Evolutionary conservation across 2,888 invertebrate genomes (phyloP), one percentile per base, ranked within the genome.

Genomic region (Ctenicera cuprea): DNA sequence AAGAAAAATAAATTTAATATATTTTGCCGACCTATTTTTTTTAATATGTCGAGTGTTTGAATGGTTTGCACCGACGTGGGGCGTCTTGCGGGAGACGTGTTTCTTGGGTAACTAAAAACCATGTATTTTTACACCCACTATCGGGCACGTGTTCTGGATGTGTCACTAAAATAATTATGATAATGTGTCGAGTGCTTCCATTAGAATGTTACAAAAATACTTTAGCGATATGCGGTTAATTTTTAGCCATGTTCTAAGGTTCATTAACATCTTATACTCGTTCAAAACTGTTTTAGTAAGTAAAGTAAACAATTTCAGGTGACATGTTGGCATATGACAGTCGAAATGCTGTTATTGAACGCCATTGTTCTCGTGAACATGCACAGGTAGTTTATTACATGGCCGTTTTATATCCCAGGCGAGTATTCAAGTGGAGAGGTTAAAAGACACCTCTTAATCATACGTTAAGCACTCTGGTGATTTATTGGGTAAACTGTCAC

Each of bases 121-220:
- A 37, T 63, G 41, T 68, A 81, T 83, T 82, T 81, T 81, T 80
- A 84, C 83, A 83, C 84, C 83, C 82, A 83, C 82, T 80, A 83
- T 82, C 79, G 76, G 76, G 80, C 83, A 81, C 82, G 82, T 81
- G 83, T 76, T 76, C 77, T 77, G 81, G 75, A 83, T 84, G 79
- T 84, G 85, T 85, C 85, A 84, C 84, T 83, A 85, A 84, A 84
- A 84, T 82, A 82, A 84, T 84, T 81, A 81, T 81, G 82, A 85
- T 83, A 82, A 82, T 82, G 83, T 85, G 85, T 85, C 82, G 85
- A 86, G 84, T 84, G 84, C 77, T 84, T 85, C 85, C 85, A 85
- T 85, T 86, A 86, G 84, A 80, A 79, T 76, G 74, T 79, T 82
- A 82, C 83, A 80, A 84, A 84, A 84, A 84, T 84, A 84, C 80